Evolutionary conservation across 2,888 invertebrate species (phyloP), one percentile per base, ranked within the genome.

Genomic region (Drosophila picticornis): DNA sequence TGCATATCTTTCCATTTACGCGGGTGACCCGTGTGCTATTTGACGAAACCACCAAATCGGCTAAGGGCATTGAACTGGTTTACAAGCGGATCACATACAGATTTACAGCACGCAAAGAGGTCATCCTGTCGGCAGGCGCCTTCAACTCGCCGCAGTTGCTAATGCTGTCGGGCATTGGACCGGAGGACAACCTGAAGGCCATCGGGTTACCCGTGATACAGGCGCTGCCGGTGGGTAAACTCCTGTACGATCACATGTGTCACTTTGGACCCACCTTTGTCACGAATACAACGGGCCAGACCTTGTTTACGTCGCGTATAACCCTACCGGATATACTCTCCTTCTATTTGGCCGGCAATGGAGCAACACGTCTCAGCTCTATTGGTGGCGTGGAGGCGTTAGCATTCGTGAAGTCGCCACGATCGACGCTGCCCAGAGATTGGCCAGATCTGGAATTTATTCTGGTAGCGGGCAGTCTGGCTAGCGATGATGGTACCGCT

Each of bases 91-190:
- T 46, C 92, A 93, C 52, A 76, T 93, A 52, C 88, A 91, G 40
- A 90, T 93, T 83, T 93, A 93, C 13, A 95, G 96, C 96, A 0
- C 94, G 94, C 75, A 96, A 96, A 90, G 98, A 98, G 93, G 96
- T 99, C 0, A 96, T 98, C 63, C 89, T 98, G 22, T 96, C 97
- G n/a, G 97, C 97, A 2, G 98, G 98, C 0, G 95, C 98, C 2
- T 96, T 99, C 75, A 97, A 97, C 86, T 96, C 97, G 0, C 98
- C 98, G 0, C 98, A 99, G 92, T 92, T 99, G 4, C 94, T 99
- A 13, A 97, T 98, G 97, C 92, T 99, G 7, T 97, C 97, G 7
- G 98, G 98, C 0, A 90, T 95, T 16, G 95, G 95, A 4, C 95
- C 95, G 0, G 93, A 88, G 69, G 91, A 94, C 51, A 94, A 96